These are phyloP conservation scores for Aleiodes leptofemur DNA, from an alignment of 2,888 invertebrate species.

Conservation along the genomic window DNA sequence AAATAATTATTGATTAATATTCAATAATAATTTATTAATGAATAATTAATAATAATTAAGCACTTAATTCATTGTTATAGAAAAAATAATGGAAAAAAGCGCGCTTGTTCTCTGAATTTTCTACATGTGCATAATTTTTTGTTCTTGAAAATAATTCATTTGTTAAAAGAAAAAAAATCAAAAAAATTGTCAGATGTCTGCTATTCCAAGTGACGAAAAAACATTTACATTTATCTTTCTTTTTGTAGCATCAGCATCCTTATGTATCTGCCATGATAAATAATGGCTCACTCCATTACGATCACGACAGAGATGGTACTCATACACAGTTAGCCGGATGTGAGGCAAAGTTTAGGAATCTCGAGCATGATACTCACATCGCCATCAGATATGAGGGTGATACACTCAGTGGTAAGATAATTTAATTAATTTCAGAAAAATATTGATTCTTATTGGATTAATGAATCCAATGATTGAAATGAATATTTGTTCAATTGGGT, in stretches of 20 bases:
- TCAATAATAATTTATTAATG: no score
- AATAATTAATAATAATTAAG: no score
- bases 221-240: conserved; percentile 43
- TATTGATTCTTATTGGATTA: neutral
- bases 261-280: conserved; percentile 99
- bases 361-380: conserved; percentile 92
- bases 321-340: conserved; percentile 98
- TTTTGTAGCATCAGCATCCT: conserved; percentile 94
- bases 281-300: conserved; percentile 96
- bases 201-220: no score
- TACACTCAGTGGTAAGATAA: conserved; percentile 84
- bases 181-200: no score
- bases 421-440: conserved; percentile 22
- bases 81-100: no score
- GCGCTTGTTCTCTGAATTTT: no score
- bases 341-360: conserved; percentile 95
- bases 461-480: no score
- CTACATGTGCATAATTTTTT: neutral
- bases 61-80: no score
- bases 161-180: no score
- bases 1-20: no score
- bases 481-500: neutral
- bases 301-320: conserved; percentile 98
- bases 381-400: conserved; percentile 95
- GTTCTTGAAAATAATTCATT: neutral